These are phyloP conservation scores for Batillaria attramentaria DNA, from an alignment of 1,140 invertebrate species.

Conservation along the genomic window DNA sequence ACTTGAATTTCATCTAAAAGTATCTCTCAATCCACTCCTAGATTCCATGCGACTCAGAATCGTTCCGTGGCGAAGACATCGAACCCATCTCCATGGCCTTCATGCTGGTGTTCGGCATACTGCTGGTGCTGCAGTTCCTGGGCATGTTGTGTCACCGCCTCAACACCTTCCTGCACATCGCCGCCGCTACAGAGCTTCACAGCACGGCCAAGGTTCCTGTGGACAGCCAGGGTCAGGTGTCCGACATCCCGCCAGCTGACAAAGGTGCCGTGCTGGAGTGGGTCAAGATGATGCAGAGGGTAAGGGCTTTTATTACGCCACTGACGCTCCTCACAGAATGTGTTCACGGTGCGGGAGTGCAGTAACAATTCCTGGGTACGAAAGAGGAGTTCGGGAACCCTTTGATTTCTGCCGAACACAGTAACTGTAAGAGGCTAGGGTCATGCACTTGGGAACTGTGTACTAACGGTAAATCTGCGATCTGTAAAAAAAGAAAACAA, in stretches of 20 bases:
- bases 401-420: too few relatives aligned
- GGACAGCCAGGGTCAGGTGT: neutral
- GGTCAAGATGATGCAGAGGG: slow-evolving; percentile 38
- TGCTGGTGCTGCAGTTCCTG: slow-evolving; percentile 73
- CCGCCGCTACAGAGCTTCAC: slow-evolving; percentile 56
- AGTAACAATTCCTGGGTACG: too few relatives aligned
- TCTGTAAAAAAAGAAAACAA: too few relatives aligned
- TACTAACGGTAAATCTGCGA: too few relatives aligned
- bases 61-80: slow-evolving; percentile 47
- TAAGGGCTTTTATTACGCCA: too few relatives aligned
- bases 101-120: slow-evolving; percentile 72
- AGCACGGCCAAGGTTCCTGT: neutral
- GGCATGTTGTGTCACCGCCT: slow-evolving; percentile 67
- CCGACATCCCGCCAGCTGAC: slow-evolving; percentile 8
- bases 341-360: too few relatives aligned
- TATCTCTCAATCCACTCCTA: too few relatives aligned
- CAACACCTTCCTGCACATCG: slow-evolving; percentile 69
- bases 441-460: too few relatives aligned
- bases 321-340: too few relatives aligned
- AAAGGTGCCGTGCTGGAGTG: slow-evolving; percentile 14
- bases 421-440: too few relatives aligned
- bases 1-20: too few relatives aligned
- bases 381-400: too few relatives aligned
- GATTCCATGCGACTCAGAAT: slow-evolving; percentile 20
- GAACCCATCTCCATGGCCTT: slow-evolving; percentile 73